Evolutionary conservation across 2,888 invertebrate genomes (phyloP).

Genomic region (Pyrocoelia pectoralis): DNA sequence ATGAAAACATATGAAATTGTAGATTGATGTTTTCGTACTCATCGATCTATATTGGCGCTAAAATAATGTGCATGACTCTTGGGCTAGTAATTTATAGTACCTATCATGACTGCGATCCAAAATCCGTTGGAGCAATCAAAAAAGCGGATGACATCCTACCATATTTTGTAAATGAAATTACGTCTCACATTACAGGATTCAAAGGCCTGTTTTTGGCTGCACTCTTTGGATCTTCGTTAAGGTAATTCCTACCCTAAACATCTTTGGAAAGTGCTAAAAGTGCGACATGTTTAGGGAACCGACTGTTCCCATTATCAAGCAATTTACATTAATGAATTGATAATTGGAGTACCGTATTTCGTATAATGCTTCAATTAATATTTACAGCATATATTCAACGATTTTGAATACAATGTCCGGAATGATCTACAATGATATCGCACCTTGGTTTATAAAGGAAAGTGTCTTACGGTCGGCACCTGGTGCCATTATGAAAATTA

Average conservation of each 20-base stretch:
- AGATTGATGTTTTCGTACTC: too few species aligned
- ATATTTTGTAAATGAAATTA: slow-evolving; percentile 73
- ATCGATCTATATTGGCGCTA: not conserved
- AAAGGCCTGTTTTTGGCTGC: slow-evolving; percentile 78
- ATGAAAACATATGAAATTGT: too few species aligned
- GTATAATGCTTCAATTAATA: not conserved
- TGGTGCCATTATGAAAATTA: slow-evolving; percentile 66
- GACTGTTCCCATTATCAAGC: too few species aligned
- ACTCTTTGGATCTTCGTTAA: slow-evolving; percentile 75
- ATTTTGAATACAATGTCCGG: slow-evolving; percentile 67
- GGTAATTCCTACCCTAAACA: slow-evolving; percentile 61
- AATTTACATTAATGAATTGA: too few species aligned
- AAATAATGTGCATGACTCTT: slow-evolving; percentile 60
- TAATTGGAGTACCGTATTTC: too few species aligned
- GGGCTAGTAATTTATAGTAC: slow-evolving; percentile 69
- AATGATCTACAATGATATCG: slow-evolving; percentile 68
- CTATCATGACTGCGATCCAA: slow-evolving; percentile 71
- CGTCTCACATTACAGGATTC: slow-evolving; percentile 71
- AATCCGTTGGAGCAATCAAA: slow-evolving; percentile 64
- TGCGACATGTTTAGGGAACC: too few species aligned
- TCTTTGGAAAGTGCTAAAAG: not conserved
- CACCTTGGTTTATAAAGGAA: slow-evolving; percentile 63
- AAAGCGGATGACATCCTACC: slow-evolving; percentile 67
- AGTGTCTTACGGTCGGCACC: slow-evolving; percentile 62
- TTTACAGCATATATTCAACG: slow-evolving; percentile 66